phyloP scores from a whole-genome alignment of 2,113 vertebrate genomes.

The Equus przewalskii region DNA sequence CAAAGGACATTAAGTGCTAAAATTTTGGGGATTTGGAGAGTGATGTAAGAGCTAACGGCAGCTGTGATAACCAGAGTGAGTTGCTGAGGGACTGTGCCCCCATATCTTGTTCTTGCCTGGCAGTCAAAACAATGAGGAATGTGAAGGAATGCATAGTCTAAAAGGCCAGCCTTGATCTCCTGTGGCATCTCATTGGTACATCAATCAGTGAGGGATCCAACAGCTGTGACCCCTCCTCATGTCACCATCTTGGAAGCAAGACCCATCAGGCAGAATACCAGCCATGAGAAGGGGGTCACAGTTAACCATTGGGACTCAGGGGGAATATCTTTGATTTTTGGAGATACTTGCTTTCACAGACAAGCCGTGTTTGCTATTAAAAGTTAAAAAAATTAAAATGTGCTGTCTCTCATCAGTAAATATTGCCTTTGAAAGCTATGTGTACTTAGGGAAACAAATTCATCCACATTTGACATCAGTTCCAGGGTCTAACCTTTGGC shows the following conservation, averaged over 20 bases:
- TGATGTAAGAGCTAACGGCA: background rate
- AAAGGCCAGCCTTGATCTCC: background rate
- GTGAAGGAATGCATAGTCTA: background rate
- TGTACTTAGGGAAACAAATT: conserved; percentile 1
- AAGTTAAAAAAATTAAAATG: background rate
- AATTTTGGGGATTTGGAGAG: background rate
- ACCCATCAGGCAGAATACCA: background rate
- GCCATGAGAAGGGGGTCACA: background rate
- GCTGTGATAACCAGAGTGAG: background rate
- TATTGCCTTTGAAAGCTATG: background rate
- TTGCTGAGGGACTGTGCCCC: background rate
- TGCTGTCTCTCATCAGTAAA: background rate
- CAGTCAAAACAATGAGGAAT: background rate
- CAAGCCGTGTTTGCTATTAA: background rate
- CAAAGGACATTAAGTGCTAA: background rate
- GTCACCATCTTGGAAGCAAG: background rate
- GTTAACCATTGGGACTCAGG: fast-evolving
- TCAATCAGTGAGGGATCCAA: background rate
- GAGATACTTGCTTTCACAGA: background rate
- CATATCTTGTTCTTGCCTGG: background rate
- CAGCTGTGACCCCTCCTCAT: background rate
- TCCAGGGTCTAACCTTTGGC: conserved; percentile 38
- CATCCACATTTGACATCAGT: background rate
- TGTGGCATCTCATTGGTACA: background rate
- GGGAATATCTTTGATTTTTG: background rate